Percentiles rank a stretch among this genome's conserved stretches.
Conservation (phyloP, 1,140 invertebrate species). For the Bombus huntii region DNA sequence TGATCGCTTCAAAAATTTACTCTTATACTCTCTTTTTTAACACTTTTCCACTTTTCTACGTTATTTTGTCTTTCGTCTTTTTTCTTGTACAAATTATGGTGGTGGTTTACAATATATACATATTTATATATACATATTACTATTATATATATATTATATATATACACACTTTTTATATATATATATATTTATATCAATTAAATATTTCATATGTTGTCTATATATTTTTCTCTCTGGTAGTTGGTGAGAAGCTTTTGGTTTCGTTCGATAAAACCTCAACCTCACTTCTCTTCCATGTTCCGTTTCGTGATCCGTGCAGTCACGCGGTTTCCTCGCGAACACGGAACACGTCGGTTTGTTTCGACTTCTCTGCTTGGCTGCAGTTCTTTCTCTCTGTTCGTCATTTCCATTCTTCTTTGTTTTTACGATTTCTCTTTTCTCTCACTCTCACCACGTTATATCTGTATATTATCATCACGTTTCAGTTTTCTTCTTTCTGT, state of each 20-base stretch:
- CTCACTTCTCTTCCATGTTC: conserved; percentile 41
- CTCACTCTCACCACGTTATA: conserved; percentile 5
- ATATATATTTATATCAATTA: conserved; percentile 30
- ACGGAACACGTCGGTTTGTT: conserved; percentile 37
- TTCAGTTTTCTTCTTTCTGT: neutral
- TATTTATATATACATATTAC: conserved; percentile 56
- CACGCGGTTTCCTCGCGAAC: conserved; percentile 31
- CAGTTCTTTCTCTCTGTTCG: conserved; percentile 12
- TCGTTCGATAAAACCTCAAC: conserved; percentile 9
- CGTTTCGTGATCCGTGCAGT: conserved; percentile 3
- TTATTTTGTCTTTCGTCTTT: conserved; percentile 49
- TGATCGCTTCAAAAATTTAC: conserved; percentile 18
- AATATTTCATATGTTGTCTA: conserved; percentile 33
- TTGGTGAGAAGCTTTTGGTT: conserved; percentile 43
- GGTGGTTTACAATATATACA: conserved; percentile 27
- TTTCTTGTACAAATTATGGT: conserved; percentile 12
- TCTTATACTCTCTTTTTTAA: neutral
- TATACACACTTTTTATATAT: conserved; percentile 28
- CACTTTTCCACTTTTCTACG: conserved; percentile 36
- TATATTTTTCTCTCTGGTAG: conserved; percentile 49
- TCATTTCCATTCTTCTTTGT: neutral
- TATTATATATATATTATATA: conserved; percentile 32
- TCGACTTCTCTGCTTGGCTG: conserved; percentile 51
- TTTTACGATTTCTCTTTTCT: conserved; percentile 16
- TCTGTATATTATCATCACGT: conserved; percentile 20